Conservation (phyloP, 2,888 invertebrate genomes). For the Macrostomum cliftonense region DNA sequence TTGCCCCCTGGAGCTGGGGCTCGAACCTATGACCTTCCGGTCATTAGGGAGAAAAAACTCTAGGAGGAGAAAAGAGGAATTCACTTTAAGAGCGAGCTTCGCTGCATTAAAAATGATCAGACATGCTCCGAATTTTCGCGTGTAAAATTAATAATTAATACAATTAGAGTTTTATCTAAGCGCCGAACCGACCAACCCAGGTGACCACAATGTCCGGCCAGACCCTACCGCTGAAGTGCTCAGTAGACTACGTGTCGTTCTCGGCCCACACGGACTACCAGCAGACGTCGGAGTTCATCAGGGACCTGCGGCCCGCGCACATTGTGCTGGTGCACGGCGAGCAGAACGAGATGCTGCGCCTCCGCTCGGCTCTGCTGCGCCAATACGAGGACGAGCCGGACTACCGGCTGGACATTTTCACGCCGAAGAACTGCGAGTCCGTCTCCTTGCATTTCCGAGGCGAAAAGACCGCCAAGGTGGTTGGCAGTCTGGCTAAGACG, state of each 20-base stretch:
- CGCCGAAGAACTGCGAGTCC: conserved; percentile 80
- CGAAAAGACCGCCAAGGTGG: conserved; percentile 92
- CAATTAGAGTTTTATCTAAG: no score
- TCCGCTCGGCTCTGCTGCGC: conserved; percentile 76
- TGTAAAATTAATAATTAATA: no score
- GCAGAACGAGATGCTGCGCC: conserved; percentile 88
- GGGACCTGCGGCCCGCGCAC: conserved; percentile 78
- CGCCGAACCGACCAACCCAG: conserved; percentile 45
- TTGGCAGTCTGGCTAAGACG: conserved; percentile 71
- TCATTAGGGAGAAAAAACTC: no score
- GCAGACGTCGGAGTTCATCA: conserved; percentile 89
- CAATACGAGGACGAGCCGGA: conserved; percentile 70
- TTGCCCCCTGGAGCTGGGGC: no score
- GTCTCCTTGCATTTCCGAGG: conserved; percentile 83
- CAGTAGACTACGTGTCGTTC: conserved; percentile 96
- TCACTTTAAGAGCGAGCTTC: no score
- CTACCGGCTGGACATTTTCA: conserved; percentile 69
- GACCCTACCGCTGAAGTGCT: conserved; percentile 83
- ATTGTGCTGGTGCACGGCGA: conserved; percentile 93
- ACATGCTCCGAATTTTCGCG: no score
- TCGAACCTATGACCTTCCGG: no score
- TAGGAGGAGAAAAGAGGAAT: no score
- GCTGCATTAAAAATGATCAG: no score
- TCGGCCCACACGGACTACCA: conserved; percentile 96
- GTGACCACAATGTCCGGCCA: conserved; percentile 83